Conservation (phyloP, 2,888 invertebrate genomes). For the Pelosia muscerda region DNA sequence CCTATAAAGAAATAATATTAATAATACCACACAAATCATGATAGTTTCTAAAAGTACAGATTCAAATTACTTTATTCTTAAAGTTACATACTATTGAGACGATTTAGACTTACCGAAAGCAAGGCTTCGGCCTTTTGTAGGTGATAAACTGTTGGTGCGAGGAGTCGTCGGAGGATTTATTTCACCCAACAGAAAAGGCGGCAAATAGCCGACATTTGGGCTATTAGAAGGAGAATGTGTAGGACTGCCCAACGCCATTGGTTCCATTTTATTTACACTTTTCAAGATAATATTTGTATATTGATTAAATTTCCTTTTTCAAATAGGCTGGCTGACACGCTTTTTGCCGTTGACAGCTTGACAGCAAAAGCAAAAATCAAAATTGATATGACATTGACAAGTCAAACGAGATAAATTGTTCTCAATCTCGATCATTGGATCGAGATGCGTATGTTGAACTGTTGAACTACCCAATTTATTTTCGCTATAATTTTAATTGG, state of each 20-base stretch:
- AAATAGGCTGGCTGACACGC: constrained; percentile 38
- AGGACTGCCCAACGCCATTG: constrained; percentile 94
- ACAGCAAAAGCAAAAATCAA: constrained; percentile 26
- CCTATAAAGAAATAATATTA: constrained; percentile 56
- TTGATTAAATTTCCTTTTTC: constrained; percentile 27
- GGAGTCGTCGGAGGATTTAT: constrained; percentile 86
- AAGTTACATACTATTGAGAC: background rate
- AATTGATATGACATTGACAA: constrained; percentile 12
- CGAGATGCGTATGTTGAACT: background rate
- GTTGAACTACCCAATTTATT: constrained; percentile 7
- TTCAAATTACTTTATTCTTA: background rate
- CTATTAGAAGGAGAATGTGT: constrained; percentile 90
- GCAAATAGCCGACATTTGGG: constrained; percentile 90
- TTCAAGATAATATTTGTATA: constrained; percentile 17
- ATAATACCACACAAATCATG: background rate
- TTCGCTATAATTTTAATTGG: constrained; percentile 51
- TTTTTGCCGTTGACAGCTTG: constrained; percentile 22
- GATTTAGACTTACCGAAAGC: constrained; percentile 83
- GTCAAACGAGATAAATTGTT: constrained; percentile 11
- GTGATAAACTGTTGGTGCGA: constrained; percentile 87
- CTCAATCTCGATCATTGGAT: background rate
- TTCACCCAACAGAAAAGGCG: constrained; percentile 93
- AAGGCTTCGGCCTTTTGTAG: constrained; percentile 85
- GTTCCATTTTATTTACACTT: constrained; percentile 89
- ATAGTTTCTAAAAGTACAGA: too few relatives aligned